Evolutionary conservation across 2,113 vertebrate genomes (phyloP), one percentile per base, ranked within the genome.

Genomic region (Zonotrichia leucophrys): DNA sequence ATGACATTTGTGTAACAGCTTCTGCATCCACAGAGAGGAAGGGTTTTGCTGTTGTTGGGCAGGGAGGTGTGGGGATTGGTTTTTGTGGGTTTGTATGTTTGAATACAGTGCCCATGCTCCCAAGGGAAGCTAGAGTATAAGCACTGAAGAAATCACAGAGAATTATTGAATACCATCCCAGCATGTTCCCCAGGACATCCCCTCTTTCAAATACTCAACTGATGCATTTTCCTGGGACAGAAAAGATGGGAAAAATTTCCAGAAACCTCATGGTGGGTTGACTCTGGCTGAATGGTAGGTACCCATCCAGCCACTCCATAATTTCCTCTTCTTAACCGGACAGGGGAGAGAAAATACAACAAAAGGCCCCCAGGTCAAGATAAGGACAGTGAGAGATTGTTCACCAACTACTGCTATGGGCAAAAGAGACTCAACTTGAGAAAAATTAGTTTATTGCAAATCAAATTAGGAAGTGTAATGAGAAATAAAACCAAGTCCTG

Each of bases 381-480:
- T 35, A 64, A 39, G 11, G 23, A 52, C 62, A 83, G 27, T 0
- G 0, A 73, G n/a, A 64, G 18, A 46, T 58, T 12, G 5, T 15
- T 83, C 50, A 42, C 12, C 50, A 33, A 19, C 35, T 49, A 82
- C 31, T 1, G 0, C 39, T 24, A 53, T 0, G 0, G 18, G n/a
- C 18, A 62, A 83, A 79, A 56, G 4, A 83, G 31, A 50, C 17
- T 69, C 1, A 0, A 33, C 27, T 30, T 25, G 20, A 23, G 37
- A 41, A 52, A 89, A 66, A 28, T 12, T 33, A 47, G 41, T 84
- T 73, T 55, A 55, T 42, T 87, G 47, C 20, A 49, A 74, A 33
- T 41, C 33, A 73, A 92, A 49, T 59, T 59, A 46, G 31, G 53
- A 50, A 73, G 7, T 22, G 37, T 50, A 63, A 69, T 41, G 33